These are phyloP conservation scores for Cheilosia vulpina DNA, from an alignment of 2,888 invertebrate genomes.

Conservation along the genomic window DNA sequence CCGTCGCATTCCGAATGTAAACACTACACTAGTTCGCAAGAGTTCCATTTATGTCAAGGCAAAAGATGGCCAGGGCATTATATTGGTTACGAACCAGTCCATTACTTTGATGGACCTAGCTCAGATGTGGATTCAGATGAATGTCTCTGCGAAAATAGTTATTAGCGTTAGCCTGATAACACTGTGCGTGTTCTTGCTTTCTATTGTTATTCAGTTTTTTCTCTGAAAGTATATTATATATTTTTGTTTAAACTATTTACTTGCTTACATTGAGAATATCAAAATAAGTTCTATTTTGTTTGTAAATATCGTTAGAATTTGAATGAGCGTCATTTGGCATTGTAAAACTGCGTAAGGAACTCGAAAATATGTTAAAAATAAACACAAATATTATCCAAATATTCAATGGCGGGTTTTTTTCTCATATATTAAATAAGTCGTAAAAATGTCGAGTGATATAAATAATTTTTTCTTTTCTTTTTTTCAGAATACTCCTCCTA, in stretches of 20 bases:
- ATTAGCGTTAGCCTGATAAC: conserved; percentile 70
- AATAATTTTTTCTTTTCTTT: conserved; percentile 72
- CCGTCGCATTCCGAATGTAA: conserved; percentile 78
- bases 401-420: neutral
- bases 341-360: neutral
- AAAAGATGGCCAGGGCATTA: conserved; percentile 64
- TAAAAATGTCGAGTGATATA: neutral
- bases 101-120: conserved; percentile 77
- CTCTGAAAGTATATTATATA: conserved; percentile 11
- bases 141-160: conserved; percentile 72
- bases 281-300: neutral
- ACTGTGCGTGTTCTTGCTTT: conserved; percentile 67
- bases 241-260: neutral
- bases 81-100: conserved; percentile 76
- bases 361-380: neutral
- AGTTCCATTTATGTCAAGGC: conserved; percentile 77
- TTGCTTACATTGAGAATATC: too few relatives aligned
- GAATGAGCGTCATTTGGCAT: neutral
- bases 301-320: neutral
- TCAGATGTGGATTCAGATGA: conserved; percentile 77
- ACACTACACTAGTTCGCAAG: conserved; percentile 77
- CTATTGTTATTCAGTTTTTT: conserved; percentile 58
- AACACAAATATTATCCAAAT: conserved; percentile 2
- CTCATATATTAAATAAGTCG: neutral
- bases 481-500: conserved; percentile 81